Conservation (phyloP, 2,797 vertebrate genomes). For the Diplodus puntazzo region DNA sequence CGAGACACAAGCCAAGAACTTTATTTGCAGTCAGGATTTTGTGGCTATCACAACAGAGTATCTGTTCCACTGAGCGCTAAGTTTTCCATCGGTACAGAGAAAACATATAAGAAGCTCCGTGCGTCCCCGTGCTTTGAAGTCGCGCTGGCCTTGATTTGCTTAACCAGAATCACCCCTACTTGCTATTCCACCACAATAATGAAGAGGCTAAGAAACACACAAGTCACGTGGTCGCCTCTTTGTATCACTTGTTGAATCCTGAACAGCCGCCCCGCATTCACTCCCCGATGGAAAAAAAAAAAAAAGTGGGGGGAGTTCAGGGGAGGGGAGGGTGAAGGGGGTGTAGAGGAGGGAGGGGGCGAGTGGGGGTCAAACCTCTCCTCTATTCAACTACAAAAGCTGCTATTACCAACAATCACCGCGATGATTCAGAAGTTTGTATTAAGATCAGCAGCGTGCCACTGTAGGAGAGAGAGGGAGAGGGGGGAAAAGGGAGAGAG, state of each 20-base stretch:
- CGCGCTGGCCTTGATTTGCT: constrained; percentile 69
- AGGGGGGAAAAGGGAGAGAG: constrained; percentile 41
- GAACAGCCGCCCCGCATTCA: constrained; percentile 81
- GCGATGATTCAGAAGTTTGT: constrained; percentile 75
- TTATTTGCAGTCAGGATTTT: constrained; percentile 64
- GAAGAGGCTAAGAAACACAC: constrained; percentile 80
- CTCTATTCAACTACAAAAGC: constrained; percentile 81
- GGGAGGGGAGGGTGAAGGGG: constrained; percentile 40
- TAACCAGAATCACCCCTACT: constrained; percentile 79
- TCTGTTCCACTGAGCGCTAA: constrained; percentile 17
- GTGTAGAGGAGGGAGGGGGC: constrained; percentile 45
- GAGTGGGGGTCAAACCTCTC: constrained; percentile 77
- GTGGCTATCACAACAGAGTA: constrained; percentile 38
- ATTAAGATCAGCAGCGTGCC: constrained; percentile 68
- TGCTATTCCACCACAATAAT: constrained; percentile 82
- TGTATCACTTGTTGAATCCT: constrained; percentile 87
- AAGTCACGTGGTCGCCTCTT: constrained; percentile 82
- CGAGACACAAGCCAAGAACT: constrained; percentile 67
- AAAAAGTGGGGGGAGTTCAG: constrained; percentile 43
- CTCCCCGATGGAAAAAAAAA: constrained; percentile 56
- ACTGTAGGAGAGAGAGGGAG: constrained; percentile 64
- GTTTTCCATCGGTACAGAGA: constrained; percentile 20
- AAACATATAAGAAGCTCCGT: constrained; percentile 20
- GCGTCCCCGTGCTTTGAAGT: constrained; percentile 67
- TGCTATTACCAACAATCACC: constrained; percentile 80